A percentile compares a stretch with the other conserved stretches of the same genome.
phyloP scores from a whole-genome alignment of 2,113 vertebrate genomes.

The Suncus etruscus region DNA sequence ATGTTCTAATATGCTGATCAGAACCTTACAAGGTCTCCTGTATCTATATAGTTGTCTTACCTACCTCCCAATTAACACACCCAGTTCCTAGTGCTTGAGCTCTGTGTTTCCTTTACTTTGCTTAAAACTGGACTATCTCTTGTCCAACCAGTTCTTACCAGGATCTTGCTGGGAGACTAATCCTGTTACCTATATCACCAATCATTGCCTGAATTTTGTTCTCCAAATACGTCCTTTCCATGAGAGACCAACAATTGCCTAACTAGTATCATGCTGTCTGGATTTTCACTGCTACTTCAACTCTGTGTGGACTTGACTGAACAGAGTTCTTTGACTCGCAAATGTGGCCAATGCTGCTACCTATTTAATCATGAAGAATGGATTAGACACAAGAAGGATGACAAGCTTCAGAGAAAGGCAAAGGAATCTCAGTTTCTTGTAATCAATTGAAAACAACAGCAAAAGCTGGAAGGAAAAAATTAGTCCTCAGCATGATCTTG shows the following conservation, averaged over 20 bases:
- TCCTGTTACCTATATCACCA: not conserved
- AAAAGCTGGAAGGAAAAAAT: slow-evolving; percentile 7
- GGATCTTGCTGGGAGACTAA: not conserved
- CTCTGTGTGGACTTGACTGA: not conserved
- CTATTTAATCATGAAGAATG: too few species aligned
- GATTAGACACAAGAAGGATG: not conserved
- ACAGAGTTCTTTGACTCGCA: not conserved
- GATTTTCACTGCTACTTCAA: not conserved
- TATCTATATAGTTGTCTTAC: not conserved
- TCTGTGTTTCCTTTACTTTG: slow-evolving; percentile 6
- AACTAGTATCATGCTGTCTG: not conserved
- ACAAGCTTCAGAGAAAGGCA: not conserved
- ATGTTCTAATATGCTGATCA: not conserved
- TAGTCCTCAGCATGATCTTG: not conserved
- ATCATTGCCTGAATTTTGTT: not conserved
- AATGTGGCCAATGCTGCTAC: not conserved
- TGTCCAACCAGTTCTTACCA: not conserved
- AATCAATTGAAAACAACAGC: not conserved
- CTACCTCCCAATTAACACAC: not conserved
- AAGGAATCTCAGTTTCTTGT: not conserved
- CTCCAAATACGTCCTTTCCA: not conserved
- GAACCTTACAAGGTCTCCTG: not conserved
- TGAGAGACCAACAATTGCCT: not conserved
- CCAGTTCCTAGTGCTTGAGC: not conserved
- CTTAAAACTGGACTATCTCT: not conserved